Evolutionary conservation across 2,888 invertebrate species (phyloP).

Genomic region (Plebejus anna): DNA sequence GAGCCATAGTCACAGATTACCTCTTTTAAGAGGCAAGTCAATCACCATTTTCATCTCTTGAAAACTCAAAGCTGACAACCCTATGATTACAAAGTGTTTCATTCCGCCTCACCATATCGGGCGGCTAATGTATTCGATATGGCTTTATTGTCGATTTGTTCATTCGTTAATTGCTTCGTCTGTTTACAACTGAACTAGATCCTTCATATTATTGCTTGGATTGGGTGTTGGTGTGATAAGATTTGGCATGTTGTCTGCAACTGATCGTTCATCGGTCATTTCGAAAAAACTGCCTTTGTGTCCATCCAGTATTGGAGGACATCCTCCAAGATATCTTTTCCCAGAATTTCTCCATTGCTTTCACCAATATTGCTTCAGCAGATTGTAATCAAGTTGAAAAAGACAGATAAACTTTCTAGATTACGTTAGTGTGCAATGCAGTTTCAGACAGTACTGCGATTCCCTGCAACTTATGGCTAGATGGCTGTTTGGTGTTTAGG

Average conservation of each 20-base stretch:
- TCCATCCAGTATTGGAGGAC: too few relatives aligned
- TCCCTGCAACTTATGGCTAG: neutral
- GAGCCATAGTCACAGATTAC: too few relatives aligned
- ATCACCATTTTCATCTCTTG: neutral
- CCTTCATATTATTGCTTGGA: neutral
- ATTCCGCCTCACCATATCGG: slow-evolving; percentile 12
- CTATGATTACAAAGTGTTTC: neutral
- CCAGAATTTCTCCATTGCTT: too few relatives aligned
- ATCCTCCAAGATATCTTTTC: too few relatives aligned
- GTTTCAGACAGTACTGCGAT: too few relatives aligned
- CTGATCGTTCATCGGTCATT: neutral
- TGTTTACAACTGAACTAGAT: neutral
- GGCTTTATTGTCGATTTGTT: slow-evolving; percentile 10
- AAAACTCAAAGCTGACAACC: neutral
- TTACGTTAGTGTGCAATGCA: neutral
- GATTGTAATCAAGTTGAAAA: too few relatives aligned
- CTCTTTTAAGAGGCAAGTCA: too few relatives aligned
- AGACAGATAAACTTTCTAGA: too few relatives aligned
- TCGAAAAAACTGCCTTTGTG: too few relatives aligned
- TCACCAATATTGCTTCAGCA: too few relatives aligned
- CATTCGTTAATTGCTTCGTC: neutral
- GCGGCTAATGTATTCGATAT: slow-evolving; percentile 17
- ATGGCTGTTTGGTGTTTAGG: neutral
- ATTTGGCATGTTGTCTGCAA: neutral
- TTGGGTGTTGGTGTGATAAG: neutral